Evolutionary conservation across 1,140 invertebrate species (phyloP), one percentile per base, ranked within the genome.

Genomic region (Drosophila varians): DNA sequence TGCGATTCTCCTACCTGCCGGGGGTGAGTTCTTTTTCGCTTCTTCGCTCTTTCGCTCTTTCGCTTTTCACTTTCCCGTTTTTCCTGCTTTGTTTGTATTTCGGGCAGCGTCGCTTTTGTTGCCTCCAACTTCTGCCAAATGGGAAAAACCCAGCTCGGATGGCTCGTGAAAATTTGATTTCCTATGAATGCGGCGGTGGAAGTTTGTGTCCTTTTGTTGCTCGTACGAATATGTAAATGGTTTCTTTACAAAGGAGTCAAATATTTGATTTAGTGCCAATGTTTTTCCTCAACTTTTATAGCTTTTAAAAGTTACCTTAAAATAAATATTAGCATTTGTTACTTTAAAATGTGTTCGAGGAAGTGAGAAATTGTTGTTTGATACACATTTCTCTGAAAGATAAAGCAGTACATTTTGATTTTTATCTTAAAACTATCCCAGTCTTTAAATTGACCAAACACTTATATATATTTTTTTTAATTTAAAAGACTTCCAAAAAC

Each of bases 21-120:
- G 64, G 78, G 78, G 74, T 83, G 79, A 74, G 62, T 84, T 77
- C 16, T 42, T 42, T 42, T 42, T 42, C 38, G n/a, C 12, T 36
- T 12, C 54, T 31, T 60, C 60, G 26, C 23, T 26, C 51, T 40
- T 40, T 40, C 36, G 11, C 12, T 36, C 4, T 61, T 31, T 60
- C 60, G 26, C 28, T 26, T 34, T 55, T 65, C 19, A 36, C 26
- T 51, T 28, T 34, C 12, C 18, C 43, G 18, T 11, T 60, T 66
- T 51, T 23, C 18, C 0, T 65, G 74, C 54, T 77, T 53, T 66
- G 49, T 72, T 66, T 60, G 68, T 36, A 23, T 66, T 76, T 71
- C 21, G 48, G 60, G 34, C 25, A 47, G 38, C 49, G 21, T 19
- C 23, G 55, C 43, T 43, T 66, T 77, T 72, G 55, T 51, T 53